phyloP scores from a whole-genome alignment of 2,797 vertebrate genomes.

The Orestias chungarensis region DNA sequence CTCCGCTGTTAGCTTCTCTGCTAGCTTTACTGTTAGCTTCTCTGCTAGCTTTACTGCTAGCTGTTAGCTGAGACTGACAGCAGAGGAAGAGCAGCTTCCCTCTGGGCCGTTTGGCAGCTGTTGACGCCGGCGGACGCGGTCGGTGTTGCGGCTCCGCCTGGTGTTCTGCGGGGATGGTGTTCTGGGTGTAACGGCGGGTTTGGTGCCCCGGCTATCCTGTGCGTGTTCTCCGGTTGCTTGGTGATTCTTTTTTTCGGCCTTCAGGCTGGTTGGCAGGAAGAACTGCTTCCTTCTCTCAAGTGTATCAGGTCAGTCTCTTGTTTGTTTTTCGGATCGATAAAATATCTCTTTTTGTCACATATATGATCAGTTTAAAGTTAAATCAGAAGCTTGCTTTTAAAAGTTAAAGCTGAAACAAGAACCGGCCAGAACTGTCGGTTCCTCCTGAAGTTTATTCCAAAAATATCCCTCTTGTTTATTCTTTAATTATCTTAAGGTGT shows the following conservation, averaged over 20 bases:
- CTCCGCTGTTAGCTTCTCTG: constrained; percentile 18
- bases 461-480: background rate
- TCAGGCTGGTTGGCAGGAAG: background rate
- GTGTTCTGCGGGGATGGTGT: background rate
- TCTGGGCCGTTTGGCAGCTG: constrained; percentile 1
- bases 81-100: constrained; percentile 15
- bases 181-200: background rate
- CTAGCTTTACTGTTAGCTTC: constrained; percentile 67
- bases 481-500: background rate
- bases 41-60: constrained; percentile 64
- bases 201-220: background rate
- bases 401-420: background rate
- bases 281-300: background rate
- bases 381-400: background rate
- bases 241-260: constrained; percentile 5
- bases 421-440: no score
- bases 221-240: constrained; percentile 6
- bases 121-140: background rate
- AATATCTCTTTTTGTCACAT: background rate
- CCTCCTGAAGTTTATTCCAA: no score
- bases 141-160: background rate
- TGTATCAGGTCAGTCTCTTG: background rate
- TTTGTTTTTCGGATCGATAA: background rate
- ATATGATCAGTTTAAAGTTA: background rate
- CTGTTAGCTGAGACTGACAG: constrained; percentile 53